Evolutionary conservation across 1,140 invertebrate species (phyloP).

Genomic region (Protaetia brevitarsis): DNA sequence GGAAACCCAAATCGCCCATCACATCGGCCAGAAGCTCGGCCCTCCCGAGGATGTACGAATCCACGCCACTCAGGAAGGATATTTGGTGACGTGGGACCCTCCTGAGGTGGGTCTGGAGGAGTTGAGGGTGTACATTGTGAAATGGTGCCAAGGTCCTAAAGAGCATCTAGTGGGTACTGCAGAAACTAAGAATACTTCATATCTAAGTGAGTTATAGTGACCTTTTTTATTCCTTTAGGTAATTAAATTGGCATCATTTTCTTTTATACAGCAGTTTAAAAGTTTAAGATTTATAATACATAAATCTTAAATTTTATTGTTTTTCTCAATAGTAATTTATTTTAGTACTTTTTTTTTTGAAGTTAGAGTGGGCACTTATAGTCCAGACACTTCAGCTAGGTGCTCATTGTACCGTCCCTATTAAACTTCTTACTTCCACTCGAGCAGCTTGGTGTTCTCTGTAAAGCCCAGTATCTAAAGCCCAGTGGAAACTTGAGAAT

Average conservation of each 20-base stretch:
- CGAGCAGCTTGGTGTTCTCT: no score
- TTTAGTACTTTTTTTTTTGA: no score
- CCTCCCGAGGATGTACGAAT: slow-evolving; percentile 67
- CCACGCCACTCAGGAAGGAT: slow-evolving; percentile 59
- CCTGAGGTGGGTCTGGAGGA: slow-evolving; percentile 58
- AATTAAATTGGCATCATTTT: background rate
- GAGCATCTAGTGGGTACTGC: slow-evolving; percentile 57
- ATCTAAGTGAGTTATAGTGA: slow-evolving; percentile 50
- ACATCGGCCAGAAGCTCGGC: slow-evolving; percentile 47
- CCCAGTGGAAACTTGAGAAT: no score
- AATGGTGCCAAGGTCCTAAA: slow-evolving; percentile 59
- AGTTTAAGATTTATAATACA: no score
- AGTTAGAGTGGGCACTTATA: no score
- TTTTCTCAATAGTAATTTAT: no score
- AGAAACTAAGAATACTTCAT: slow-evolving; percentile 63
- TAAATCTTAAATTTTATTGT: no score
- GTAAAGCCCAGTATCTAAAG: no score
- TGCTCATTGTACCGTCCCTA: no score
- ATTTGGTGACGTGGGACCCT: slow-evolving; percentile 69
- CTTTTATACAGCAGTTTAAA: background rate
- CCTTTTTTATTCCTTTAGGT: background rate
- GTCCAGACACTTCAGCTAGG: no score
- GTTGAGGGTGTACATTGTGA: slow-evolving; percentile 59
- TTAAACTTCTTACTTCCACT: no score
- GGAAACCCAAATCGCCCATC: slow-evolving; percentile 18